Evolutionary conservation across 2,797 vertebrate genomes (phyloP), one percentile per base, ranked within the genome.

Genomic region (Syncerus caffer): DNA sequence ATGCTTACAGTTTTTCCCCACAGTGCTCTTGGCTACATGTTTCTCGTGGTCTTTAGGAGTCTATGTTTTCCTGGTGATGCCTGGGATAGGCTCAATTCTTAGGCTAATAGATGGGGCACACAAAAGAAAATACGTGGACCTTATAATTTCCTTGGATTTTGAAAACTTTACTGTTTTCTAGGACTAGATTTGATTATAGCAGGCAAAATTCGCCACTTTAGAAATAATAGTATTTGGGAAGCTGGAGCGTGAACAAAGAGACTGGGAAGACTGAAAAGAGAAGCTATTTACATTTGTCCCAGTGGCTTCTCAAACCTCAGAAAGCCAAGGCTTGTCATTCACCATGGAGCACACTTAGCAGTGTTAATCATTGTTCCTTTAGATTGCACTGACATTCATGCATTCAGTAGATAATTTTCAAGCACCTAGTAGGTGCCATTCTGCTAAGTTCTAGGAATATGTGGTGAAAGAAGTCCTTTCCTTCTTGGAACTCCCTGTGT

Each of bases 111-210:
- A 78, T 91, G 80, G 89, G 47, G 42, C 67, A 94, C 67, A 74
- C 90, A 93, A 91, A 97, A 87, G 58, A 90, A 97, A 96, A 79
- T 82, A 92, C 38, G 94, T 79, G 58, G 71, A 58, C 93, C 87
- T 97, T 96, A 93, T 79, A 60, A 87, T 94, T 96, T 92, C 78
- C 90, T 94, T 97, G 86, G 51, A 83, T 90, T 96, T 95, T 94
- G 93, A 82, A 67, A 93, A 93, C 76, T 6, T 92, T 14, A 89
- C 60, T 93, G 67, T 95, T 97, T 97, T 93, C 89, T 57, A 85
- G 95, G 95, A 96, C 57, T 51, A 60, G 67, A 89, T 86, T 95
- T 97, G 93, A 97, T 96, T 90, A 89, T 23, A 86, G n/a, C 83
- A 92, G 50, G 93, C 91, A 95, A 93, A 89, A 95, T 93, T 91